Evolutionary conservation across 2,888 invertebrate species (phyloP).

Genomic region (Vanessa cardui): DNA sequence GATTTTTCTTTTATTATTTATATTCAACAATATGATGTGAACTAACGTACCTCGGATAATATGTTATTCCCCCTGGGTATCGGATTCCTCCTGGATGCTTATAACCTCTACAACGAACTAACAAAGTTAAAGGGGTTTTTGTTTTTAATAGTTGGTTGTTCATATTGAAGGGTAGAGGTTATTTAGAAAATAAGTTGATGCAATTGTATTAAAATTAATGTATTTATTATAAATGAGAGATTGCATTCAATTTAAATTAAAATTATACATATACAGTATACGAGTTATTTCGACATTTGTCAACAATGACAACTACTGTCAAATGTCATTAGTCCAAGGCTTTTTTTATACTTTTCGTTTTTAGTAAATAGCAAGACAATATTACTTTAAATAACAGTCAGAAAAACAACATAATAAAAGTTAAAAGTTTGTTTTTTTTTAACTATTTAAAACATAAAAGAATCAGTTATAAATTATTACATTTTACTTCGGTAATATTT

Average conservation of each 20-base stretch:
- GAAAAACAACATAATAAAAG: too few relatives aligned
- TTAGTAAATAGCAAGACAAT: too few relatives aligned
- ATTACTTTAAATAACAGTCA: too few relatives aligned
- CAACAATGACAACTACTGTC: neutral
- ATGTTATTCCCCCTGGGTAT: slow-evolving; percentile 81
- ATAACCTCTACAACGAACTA: slow-evolving; percentile 61
- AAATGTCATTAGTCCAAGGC: too few relatives aligned
- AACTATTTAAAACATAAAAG: too few relatives aligned
- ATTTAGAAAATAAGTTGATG: neutral
- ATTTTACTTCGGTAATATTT: neutral
- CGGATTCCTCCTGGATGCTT: slow-evolving; percentile 77
- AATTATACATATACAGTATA: too few relatives aligned
- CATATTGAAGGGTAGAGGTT: slow-evolving; percentile 48
- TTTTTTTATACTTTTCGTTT: too few relatives aligned
- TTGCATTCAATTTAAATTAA: neutral
- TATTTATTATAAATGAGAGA: neutral
- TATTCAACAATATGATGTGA: too few relatives aligned
- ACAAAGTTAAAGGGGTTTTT: slow-evolving; percentile 50
- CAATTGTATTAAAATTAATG: neutral
- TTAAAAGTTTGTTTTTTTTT: too few relatives aligned
- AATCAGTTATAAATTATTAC: neutral
- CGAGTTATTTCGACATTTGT: too few relatives aligned
- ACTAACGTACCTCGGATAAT: slow-evolving; percentile 69
- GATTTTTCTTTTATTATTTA: too few relatives aligned
- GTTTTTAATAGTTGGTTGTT: slow-evolving; percentile 57